Conservation (phyloP, 2,113 vertebrate species). For the Tachuris rubrigastra region DNA sequence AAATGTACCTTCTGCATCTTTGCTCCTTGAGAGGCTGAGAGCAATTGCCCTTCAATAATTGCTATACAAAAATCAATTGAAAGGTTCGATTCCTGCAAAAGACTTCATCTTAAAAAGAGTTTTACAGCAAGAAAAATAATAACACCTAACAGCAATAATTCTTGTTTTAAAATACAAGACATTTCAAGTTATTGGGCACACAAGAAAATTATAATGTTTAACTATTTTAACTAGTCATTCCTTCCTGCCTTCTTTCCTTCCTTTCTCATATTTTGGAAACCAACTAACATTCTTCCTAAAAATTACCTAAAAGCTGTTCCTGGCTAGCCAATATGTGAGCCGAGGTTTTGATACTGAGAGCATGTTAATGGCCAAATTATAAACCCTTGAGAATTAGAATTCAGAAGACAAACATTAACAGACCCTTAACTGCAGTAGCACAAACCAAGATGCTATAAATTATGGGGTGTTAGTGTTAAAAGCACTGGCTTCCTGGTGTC, state of each 20-base stretch:
- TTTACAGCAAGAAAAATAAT: not conserved
- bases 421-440: slow-evolving; percentile 48
- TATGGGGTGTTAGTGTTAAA: slow-evolving; percentile 67
- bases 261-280: slow-evolving; percentile 67
- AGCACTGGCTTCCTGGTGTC: slow-evolving; percentile 56
- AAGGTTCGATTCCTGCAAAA: not conserved
- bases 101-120: not conserved
- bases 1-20: not conserved
- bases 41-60: not conserved
- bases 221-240: slow-evolving; percentile 52
- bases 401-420: slow-evolving; percentile 50
- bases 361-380: slow-evolving; percentile 56
- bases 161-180: not conserved
- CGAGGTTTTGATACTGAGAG: slow-evolving; percentile 43
- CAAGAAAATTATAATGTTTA: slow-evolving; percentile 53
- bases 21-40: not conserved
- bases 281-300: slow-evolving; percentile 36
- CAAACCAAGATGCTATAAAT: slow-evolving; percentile 65
- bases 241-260: slow-evolving; percentile 65
- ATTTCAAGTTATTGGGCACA: not conserved
- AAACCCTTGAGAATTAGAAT: slow-evolving; percentile 53
- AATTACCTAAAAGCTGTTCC: slow-evolving; percentile 33
- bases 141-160: not conserved
- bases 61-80: not conserved
- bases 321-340: slow-evolving; percentile 37